Evolutionary conservation across 1,140 invertebrate genomes (phyloP).

Genomic region (Halictus rubicundus): DNA sequence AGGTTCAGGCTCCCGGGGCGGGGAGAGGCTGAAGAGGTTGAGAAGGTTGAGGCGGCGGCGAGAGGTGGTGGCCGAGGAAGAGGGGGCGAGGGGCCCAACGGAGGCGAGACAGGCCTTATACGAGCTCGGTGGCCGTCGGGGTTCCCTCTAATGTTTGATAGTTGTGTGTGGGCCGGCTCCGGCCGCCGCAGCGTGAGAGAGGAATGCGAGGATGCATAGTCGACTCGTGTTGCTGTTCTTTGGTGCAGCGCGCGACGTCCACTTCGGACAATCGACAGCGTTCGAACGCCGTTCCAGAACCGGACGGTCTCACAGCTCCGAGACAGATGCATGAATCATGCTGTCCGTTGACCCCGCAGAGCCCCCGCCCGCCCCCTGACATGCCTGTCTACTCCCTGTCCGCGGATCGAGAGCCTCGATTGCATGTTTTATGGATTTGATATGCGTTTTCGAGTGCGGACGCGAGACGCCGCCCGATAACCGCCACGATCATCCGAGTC

Average conservation of each 20-base stretch:
- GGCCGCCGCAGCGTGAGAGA: constrained; percentile 76
- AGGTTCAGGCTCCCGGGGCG: constrained; percentile 18
- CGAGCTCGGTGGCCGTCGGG: constrained; percentile 61
- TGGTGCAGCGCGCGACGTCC: constrained; percentile 54
- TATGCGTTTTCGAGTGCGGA: constrained; percentile 5
- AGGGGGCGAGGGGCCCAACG: constrained; percentile 36
- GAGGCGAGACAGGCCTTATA: constrained; percentile 61
- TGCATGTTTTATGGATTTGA: not conserved
- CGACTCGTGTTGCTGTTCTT: constrained; percentile 67
- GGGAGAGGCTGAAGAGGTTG: constrained; percentile 38
- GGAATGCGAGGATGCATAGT: constrained; percentile 77
- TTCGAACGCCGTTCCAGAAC: constrained; percentile 53
- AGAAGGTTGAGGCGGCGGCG: constrained; percentile 31
- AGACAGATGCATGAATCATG: constrained; percentile 56
- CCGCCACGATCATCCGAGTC: no score
- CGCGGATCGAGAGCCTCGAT: constrained; percentile 15
- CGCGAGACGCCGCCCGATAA: not conserved
- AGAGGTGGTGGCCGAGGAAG: constrained; percentile 23
- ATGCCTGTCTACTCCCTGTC: not conserved
- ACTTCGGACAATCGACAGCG: constrained; percentile 55
- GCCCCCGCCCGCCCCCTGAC: not conserved
- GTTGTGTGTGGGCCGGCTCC: constrained; percentile 71
- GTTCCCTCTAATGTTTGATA: constrained; percentile 68
- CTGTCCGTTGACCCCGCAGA: constrained; percentile 51
- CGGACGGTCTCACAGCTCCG: constrained; percentile 49